These are phyloP conservation scores for Diarsia brunnea DNA, from an alignment of 2,888 invertebrate genomes.

Conservation along the genomic window DNA sequence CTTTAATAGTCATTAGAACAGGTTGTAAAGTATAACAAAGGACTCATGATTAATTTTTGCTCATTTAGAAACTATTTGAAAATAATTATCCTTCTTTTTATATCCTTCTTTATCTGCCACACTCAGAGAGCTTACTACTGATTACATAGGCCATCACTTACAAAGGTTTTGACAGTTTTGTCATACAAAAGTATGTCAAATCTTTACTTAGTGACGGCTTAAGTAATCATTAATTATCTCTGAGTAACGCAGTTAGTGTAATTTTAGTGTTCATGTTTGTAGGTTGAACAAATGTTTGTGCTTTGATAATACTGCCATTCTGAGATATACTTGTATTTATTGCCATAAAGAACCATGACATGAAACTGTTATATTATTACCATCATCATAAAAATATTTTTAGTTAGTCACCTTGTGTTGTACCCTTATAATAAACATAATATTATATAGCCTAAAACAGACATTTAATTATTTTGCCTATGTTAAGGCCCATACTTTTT, in stretches of 20 bases:
- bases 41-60: conserved; percentile 15
- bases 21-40: background rate
- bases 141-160: too few relatives aligned
- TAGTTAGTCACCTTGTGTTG: background rate
- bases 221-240: too few relatives aligned
- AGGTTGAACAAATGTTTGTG: background rate
- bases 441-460: background rate
- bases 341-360: conserved; percentile 38
- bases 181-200: too few relatives aligned
- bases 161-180: too few relatives aligned
- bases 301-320: conserved; percentile 24
- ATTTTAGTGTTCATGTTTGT: conserved; percentile 17
- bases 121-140: too few relatives aligned
- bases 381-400: background rate
- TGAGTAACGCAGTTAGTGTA: too few relatives aligned
- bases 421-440: background rate
- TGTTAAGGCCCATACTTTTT: background rate
- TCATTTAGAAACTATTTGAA: conserved; percentile 28
- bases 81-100: background rate
- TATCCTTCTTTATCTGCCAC: background rate
- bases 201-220: too few relatives aligned
- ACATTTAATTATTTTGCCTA: background rate
- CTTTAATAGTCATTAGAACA: conserved; percentile 9
- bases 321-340: conserved; percentile 15
- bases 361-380: conserved; percentile 1